phyloP scores from a whole-genome alignment of 2,888 invertebrate genomes.

The Pecten maximus region DNA sequence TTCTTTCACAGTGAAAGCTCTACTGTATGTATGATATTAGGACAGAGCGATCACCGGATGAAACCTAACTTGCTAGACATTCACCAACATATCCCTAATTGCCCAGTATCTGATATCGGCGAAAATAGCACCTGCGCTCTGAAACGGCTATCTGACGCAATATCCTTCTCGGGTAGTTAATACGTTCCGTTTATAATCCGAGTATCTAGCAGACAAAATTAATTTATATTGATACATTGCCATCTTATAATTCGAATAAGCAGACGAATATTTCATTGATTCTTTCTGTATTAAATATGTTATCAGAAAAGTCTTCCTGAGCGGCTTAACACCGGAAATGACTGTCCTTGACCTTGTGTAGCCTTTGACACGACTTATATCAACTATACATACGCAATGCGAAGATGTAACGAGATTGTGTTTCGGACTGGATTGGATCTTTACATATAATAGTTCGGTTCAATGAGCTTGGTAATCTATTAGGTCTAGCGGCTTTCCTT shows the following conservation, averaged over 20 bases:
- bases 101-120: background rate
- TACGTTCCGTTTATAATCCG: background rate
- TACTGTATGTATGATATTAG: background rate
- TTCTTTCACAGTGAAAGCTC: too few species aligned
- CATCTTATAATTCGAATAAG: background rate
- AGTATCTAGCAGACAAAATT: background rate
- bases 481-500: background rate
- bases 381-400: background rate
- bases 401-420: background rate
- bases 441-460: background rate
- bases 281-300: background rate
- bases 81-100: background rate
- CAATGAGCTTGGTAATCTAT: background rate
- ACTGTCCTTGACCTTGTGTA: background rate
- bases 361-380: background rate
- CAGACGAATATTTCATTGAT: background rate
- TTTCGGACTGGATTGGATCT: background rate
- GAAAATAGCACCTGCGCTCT: background rate
- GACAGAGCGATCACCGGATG: background rate
- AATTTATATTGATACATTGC: background rate
- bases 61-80: background rate
- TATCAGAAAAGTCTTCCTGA: background rate
- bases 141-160: background rate
- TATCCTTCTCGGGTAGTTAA: background rate
- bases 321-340: background rate